Base-by-base conservation (phyloP, 2,113 vertebrate genomes). In the Macquaria australasica region DNA sequence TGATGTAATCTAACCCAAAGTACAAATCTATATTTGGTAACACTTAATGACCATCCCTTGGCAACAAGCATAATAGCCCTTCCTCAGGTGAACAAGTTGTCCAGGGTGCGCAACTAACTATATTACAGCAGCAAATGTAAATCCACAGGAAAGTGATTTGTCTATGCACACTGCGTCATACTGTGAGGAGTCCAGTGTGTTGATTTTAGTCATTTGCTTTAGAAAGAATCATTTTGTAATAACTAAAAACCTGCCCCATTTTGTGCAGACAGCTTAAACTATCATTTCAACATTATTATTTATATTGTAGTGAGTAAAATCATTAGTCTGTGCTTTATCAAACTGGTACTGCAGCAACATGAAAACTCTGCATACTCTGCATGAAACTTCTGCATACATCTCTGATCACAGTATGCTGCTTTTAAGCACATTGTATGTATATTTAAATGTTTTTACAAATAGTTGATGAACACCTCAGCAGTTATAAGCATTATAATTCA, bases 1-100 rank as follows among this genome's bases (percentile, higher is more conserved):
- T 84, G 77, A 86, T 48, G 64, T 83, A 37, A 87, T 72, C 76
- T 73, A 51, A 51, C 63, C 16, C 60, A 85, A 77, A 66, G 51
- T 31, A 59, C 68, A 70, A 73, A 79, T 68, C 84, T 91, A 84
- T 88, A 83, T 75, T 87, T 79, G 59, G 81, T 56, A 79, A 85
- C 72, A 50, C 25, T 79, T 87, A 73, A 82, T 82, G 77, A 76
- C 74, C 71, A 68, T 79, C 62, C 71, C 79, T 25, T 73, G 63
- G 79, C 69, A 85, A 79, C 77, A 73, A 50, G 45, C 23, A 50
- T 25, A 37, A 71, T 18, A 28, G 43, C 34, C 39, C 41, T 67
- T 56, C 79, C 74, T 58, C 62, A 41, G 75, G 72, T 81, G 69
- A 73, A 45, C 0, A 50, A 55, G 56, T 43, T 60, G 23, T 56